Conservation (phyloP, 1,140 invertebrate genomes). For the Hyposmocoma kahamanoa region DNA sequence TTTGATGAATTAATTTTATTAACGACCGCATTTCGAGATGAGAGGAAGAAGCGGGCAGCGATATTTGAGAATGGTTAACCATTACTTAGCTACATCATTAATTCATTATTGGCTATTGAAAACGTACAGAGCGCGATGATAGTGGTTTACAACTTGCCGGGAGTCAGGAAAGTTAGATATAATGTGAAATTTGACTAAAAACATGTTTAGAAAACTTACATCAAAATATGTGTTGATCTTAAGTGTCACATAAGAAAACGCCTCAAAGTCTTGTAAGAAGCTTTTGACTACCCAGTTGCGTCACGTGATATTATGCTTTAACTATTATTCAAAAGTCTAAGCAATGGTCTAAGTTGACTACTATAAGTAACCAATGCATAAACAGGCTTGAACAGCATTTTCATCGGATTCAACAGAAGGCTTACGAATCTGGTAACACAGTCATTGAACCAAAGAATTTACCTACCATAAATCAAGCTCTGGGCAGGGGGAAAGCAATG, state of each 20-base stretch:
- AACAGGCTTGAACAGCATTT: too few relatives aligned
- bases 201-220: constrained; percentile 11
- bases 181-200: constrained; percentile 22
- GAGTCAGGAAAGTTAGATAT: not conserved
- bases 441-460: constrained; percentile 28
- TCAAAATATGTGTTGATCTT: not conserved
- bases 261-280: not conserved
- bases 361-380: too few relatives aligned
- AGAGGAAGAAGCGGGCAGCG: too few relatives aligned
- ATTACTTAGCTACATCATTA: not conserved
- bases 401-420: too few relatives aligned
- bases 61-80: not conserved
- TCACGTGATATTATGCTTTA: too few relatives aligned
- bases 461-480: constrained; percentile 57
- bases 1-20: too few relatives aligned
- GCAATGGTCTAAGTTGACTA: too few relatives aligned
- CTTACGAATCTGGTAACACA: too few relatives aligned
- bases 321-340: too few relatives aligned
- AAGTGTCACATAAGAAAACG: not conserved
- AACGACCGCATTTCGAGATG: too few relatives aligned
- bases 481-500: constrained; percentile 34
- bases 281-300: too few relatives aligned
- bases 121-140: not conserved
- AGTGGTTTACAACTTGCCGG: not conserved
- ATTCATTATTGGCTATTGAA: not conserved